Evolutionary conservation across 2,113 vertebrate genomes (phyloP).

Genomic region (Rhinoptilus africanus): DNA sequence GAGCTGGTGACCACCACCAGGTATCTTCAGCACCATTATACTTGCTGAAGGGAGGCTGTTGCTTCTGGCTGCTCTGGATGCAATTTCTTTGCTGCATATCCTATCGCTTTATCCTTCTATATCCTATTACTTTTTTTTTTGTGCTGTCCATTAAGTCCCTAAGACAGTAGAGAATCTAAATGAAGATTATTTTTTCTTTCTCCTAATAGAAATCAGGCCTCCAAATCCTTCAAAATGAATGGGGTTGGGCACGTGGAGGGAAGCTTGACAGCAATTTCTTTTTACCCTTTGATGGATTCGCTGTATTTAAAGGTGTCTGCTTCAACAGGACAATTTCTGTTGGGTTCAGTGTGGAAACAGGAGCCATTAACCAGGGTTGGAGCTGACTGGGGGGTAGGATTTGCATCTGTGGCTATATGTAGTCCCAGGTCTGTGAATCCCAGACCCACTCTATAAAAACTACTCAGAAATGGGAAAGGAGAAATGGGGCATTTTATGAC

Average conservation of each 20-base stretch:
- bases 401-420: background rate
- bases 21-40: background rate
- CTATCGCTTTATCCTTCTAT: background rate
- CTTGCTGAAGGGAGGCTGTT: background rate
- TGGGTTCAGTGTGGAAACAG: background rate
- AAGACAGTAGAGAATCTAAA: background rate
- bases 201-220: background rate
- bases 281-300: background rate
- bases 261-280: background rate
- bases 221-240: background rate
- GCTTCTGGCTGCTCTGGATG: background rate
- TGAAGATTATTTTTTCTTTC: background rate
- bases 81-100: background rate
- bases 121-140: background rate
- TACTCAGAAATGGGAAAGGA: background rate
- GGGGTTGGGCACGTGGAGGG: background rate
- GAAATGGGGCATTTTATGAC: background rate
- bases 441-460: background rate
- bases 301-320: background rate
- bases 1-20: background rate
- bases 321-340: background rate
- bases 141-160: background rate
- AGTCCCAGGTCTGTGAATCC: background rate
- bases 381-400: background rate
- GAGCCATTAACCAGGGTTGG: background rate